Base-by-base conservation (phyloP, 2,113 vertebrate species). In the Seriola dumerili region DNA sequence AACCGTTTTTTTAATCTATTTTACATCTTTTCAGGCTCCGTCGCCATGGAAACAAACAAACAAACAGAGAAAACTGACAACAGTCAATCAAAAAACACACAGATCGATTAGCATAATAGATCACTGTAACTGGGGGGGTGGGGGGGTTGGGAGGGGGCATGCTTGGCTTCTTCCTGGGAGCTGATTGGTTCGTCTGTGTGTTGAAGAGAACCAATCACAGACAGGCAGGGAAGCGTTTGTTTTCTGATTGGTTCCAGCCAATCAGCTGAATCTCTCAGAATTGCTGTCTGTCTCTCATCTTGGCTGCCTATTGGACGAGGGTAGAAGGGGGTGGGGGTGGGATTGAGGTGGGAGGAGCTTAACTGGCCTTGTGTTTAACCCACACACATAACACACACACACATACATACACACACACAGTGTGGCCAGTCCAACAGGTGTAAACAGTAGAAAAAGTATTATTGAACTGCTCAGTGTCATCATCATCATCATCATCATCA, bases 231-330 rank as follows among this genome's bases (percentile, higher is more conserved):
- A 84, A 76, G 83, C 42, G 42, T 65, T 73, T 71, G 36, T 67
- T 76, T 81, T 88, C 93, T 91, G 91, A 93, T 93, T 94, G 92
- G 92, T 90, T 93, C 92, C 93, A 93, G 93, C 93, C 93, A 93
- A 94, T 90, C 93, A 90, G 88, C 86, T 61, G 72, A 85, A 75
- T 81, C 79, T 16, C 59, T 89, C 89, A 89, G 85, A 81, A 67
- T 55, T 74, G 25, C 32, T 5, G 14, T 66, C 29, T 4, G 44
- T 59, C 64, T 68, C 50, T 72, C 46, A 12, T 87, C 69, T 66
- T 87, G 81, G 77, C 76, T 85, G 78, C 57, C 59, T 81, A 87
- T 89, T 91, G 87, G 88, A 78, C 17, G 14, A 84, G 67, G 83
- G 79, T 70, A 83, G 55, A 65, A 42, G 46, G 11, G 36, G 25